A percentile compares a stretch with the other conserved stretches of the same genome.
Evolutionary conservation across 2,888 invertebrate genomes (phyloP).

Genomic region (Scaptomyza flava): DNA sequence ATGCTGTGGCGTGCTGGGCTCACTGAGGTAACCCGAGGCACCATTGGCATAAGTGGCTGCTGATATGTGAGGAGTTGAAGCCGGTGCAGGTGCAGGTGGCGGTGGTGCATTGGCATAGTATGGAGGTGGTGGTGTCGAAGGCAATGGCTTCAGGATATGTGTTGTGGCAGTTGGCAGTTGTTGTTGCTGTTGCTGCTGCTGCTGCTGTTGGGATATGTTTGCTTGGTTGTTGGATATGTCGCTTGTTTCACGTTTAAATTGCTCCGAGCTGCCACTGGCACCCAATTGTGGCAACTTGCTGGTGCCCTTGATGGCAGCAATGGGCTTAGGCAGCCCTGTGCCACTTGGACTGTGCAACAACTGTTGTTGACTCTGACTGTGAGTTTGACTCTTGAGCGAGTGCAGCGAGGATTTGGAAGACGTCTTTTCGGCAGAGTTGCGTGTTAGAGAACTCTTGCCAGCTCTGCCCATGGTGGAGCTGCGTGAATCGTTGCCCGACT

Average conservation of each 20-base stretch:
- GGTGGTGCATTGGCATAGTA: slow-evolving; percentile 56
- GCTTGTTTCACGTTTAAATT: slow-evolving; percentile 85
- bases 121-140: slow-evolving; percentile 43
- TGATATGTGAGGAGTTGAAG: slow-evolving; percentile 47
- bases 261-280: slow-evolving; percentile 41
- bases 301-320: slow-evolving; percentile 95
- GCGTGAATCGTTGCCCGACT: slow-evolving; percentile 70
- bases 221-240: slow-evolving; percentile 80
- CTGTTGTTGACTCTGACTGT: slow-evolving; percentile 47
- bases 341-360: slow-evolving; percentile 80
- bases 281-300: slow-evolving; percentile 88
- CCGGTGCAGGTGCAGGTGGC: slow-evolving; percentile 29
- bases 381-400: slow-evolving; percentile 73
- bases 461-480: slow-evolving; percentile 80
- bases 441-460: slow-evolving; percentile 75
- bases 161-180: slow-evolving; percentile 39
- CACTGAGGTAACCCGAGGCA: slow-evolving; percentile 64
- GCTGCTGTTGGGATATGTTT: slow-evolving; percentile 67
- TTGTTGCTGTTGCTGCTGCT: slow-evolving; percentile 27
- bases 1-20: slow-evolving; percentile 68
- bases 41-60: slow-evolving; percentile 17
- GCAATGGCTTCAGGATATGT: slow-evolving; percentile 74
- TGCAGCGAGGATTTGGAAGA: slow-evolving; percentile 83
- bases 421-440: slow-evolving; percentile 85
- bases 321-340: slow-evolving; percentile 94